These are phyloP conservation scores for Malthinus flaveolus DNA, from an alignment of 2,888 invertebrate genomes.

Conservation along the genomic window DNA sequence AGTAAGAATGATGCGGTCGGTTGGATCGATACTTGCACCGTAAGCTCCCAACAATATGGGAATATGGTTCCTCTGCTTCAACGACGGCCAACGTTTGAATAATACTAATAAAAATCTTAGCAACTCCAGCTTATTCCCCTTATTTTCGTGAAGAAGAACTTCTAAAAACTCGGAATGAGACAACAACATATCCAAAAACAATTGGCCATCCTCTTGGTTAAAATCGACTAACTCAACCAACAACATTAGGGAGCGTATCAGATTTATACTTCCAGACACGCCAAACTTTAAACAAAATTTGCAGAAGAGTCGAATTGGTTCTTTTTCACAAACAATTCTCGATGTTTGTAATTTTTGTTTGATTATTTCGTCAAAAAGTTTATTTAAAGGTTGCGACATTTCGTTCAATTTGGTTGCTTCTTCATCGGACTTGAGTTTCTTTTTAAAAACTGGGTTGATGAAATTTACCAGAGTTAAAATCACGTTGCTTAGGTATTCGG, in stretches of 20 bases:
- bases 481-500: slow-evolving; percentile 57
- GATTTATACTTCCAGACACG: slow-evolving; percentile 47
- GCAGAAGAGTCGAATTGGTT: slow-evolving; percentile 63
- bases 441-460: slow-evolving; percentile 57
- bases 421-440: slow-evolving; percentile 36
- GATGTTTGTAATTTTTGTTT: slow-evolving; percentile 14
- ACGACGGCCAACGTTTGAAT: slow-evolving; percentile 63
- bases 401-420: slow-evolving; percentile 35
- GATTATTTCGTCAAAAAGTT: slow-evolving; percentile 23
- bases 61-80: slow-evolving; percentile 71
- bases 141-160: slow-evolving; percentile 61
- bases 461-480: slow-evolving; percentile 61
- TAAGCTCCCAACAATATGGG: slow-evolving; percentile 80
- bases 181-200: slow-evolving; percentile 73
- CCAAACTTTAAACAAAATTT: slow-evolving; percentile 70
- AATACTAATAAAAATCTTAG: slow-evolving; percentile 67
- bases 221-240: slow-evolving; percentile 61
- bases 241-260: slow-evolving; percentile 58
- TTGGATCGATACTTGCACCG: slow-evolving; percentile 68
- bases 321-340: slow-evolving; percentile 47
- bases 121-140: slow-evolving; percentile 63
- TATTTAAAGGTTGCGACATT: slow-evolving; percentile 24
- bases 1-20: slow-evolving; percentile 71
- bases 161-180: slow-evolving; percentile 79
- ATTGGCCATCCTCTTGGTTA: slow-evolving; percentile 56